Conservation (phyloP, 2,888 invertebrate genomes). For the Octodonta nipae region DNA sequence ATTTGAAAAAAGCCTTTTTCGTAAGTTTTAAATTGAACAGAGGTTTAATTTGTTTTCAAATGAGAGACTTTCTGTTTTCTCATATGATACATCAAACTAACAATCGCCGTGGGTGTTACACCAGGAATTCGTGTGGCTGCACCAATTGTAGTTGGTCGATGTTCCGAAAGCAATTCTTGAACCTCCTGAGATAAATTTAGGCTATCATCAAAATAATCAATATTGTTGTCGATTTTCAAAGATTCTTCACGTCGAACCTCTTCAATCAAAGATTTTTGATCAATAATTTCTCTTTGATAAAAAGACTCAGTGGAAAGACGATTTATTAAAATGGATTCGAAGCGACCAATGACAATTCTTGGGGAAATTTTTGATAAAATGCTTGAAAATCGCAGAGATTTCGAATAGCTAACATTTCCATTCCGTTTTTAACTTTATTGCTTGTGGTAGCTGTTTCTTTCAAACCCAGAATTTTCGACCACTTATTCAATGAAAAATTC, state of each 20-base stretch:
- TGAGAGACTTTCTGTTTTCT: slow-evolving; percentile 32
- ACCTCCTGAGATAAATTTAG: slow-evolving; percentile 59
- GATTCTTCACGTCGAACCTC: slow-evolving; percentile 54
- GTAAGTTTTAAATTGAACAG: no score
- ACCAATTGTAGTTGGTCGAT: slow-evolving; percentile 58
- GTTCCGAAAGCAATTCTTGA: slow-evolving; percentile 49
- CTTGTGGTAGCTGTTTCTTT: no score
- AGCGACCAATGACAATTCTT: slow-evolving; percentile 34
- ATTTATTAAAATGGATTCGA: slow-evolving; percentile 34
- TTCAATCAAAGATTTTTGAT: slow-evolving; percentile 49
- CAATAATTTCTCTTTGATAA: slow-evolving; percentile 44
- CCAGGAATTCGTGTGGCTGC: slow-evolving; percentile 69
- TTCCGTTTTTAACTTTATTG: slow-evolving; percentile 34
- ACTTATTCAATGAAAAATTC: no score
- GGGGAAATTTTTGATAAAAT: slow-evolving; percentile 39
- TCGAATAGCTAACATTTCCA: no score
- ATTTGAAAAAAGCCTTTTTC: no score
- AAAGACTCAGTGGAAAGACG: slow-evolving; percentile 52
- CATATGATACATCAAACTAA: slow-evolving; percentile 44
- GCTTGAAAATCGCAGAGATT: slow-evolving; percentile 37
- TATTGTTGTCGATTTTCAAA: slow-evolving; percentile 50
- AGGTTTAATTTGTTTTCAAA: no score
- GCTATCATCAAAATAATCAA: slow-evolving; percentile 51
- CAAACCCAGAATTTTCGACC: no score
- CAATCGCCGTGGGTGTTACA: slow-evolving; percentile 56